Evolutionary conservation across 1,140 invertebrate genomes (phyloP).

Genomic region (Holcopasites calliopsidis): DNA sequence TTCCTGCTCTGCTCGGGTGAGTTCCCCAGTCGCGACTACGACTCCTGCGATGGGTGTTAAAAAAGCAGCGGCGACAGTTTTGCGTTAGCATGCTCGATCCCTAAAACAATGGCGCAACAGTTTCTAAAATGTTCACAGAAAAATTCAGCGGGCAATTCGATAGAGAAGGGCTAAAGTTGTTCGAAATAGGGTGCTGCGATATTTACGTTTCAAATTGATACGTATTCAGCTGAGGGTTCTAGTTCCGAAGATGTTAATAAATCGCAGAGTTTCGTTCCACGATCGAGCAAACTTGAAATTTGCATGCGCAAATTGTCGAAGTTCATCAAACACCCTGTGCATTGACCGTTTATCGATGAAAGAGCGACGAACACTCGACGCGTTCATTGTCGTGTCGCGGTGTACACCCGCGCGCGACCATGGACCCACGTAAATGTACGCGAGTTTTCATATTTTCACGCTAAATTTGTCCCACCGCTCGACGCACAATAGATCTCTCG

Average conservation of each 20-base stretch:
- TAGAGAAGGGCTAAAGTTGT: too few relatives aligned
- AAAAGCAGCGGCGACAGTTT: background rate
- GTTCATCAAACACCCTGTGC: background rate
- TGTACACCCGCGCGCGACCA: background rate
- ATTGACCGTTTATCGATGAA: constrained; percentile 6
- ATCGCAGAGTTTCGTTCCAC: too few relatives aligned
- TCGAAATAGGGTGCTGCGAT: too few relatives aligned
- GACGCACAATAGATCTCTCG: constrained; percentile 40
- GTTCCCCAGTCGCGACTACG: background rate
- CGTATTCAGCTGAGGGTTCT: too few relatives aligned
- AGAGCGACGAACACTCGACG: constrained; percentile 24
- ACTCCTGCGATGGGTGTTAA: background rate
- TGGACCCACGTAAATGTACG: constrained; percentile 16
- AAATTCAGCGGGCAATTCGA: too few relatives aligned
- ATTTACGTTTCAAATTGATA: too few relatives aligned
- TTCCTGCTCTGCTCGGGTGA: constrained; percentile 16
- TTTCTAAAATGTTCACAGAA: too few relatives aligned
- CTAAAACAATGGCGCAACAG: too few relatives aligned
- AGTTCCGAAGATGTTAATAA: too few relatives aligned
- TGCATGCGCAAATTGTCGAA: too few relatives aligned
- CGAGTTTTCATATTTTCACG: constrained; percentile 66
- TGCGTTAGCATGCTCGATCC: too few relatives aligned
- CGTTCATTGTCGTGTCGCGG: constrained; percentile 2
- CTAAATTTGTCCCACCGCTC: constrained; percentile 61
- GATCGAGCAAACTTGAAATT: too few relatives aligned